Conservation (phyloP, 1,140 invertebrate species). For the Pteromalus puparum region DNA sequence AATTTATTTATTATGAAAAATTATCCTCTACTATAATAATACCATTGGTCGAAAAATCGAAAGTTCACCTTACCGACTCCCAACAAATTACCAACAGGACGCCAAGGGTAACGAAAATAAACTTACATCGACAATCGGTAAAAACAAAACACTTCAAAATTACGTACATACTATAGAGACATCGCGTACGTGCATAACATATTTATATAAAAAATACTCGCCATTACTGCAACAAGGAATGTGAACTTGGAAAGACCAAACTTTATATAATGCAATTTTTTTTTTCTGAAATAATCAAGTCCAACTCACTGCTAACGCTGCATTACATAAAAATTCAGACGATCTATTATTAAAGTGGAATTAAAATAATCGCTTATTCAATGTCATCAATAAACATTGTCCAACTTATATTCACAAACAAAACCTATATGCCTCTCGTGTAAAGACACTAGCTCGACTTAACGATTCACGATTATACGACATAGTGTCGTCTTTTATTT, state of each 20-base stretch:
- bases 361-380: background rate
- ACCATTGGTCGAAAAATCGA: background rate
- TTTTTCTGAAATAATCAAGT: background rate
- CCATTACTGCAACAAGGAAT: background rate
- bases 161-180: background rate
- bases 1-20: too few species aligned
- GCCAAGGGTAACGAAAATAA: background rate
- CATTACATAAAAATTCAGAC: background rate
- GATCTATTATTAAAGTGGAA: background rate
- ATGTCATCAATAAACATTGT: background rate
- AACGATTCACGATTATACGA: background rate
- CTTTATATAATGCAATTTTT: background rate
- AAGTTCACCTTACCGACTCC: background rate
- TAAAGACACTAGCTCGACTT: background rate
- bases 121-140: background rate
- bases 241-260: background rate
- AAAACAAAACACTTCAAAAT: background rate
- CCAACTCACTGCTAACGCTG: too few species aligned
- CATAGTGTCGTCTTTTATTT: background rate
- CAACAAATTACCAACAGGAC: background rate
- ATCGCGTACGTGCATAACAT: background rate
- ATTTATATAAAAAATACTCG: background rate
- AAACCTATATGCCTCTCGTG: background rate
- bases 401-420: too few species aligned
- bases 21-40: too few species aligned